Evolutionary conservation across 92 coral and sea anemone genomes (phyloP).

Genomic region (Hydrozoanthus gracilis): DNA sequence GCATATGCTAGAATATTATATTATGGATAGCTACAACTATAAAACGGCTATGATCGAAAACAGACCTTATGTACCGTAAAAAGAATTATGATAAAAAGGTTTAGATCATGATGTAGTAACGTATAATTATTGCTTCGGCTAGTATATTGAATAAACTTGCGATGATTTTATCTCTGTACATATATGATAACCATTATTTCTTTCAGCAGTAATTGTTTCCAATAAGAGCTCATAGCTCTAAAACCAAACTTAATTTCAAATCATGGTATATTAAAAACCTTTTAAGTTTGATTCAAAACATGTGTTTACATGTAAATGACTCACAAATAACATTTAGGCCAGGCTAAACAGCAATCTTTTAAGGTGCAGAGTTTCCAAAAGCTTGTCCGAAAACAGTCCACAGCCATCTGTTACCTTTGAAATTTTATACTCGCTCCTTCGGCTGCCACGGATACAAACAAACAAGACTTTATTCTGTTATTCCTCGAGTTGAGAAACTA

Average conservation of each 20-base stretch:
- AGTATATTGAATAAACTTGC: too few relatives aligned
- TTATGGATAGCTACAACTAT: too few relatives aligned
- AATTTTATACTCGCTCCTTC: background rate
- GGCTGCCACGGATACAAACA: background rate
- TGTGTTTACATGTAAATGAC: background rate
- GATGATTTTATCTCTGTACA: too few relatives aligned
- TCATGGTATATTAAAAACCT: background rate
- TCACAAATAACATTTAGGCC: background rate
- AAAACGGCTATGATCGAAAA: too few relatives aligned
- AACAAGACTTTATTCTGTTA: background rate
- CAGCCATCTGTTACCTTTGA: constrained; percentile 5
- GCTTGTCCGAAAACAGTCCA: constrained; percentile 5
- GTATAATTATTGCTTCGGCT: too few relatives aligned
- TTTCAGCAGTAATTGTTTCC: background rate
- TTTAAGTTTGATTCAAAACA: constrained; percentile 20
- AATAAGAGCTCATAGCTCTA: background rate
- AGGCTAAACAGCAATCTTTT: background rate
- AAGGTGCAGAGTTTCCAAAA: background rate
- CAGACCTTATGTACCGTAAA: too few relatives aligned
- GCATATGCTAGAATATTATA: too few relatives aligned
- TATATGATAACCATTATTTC: background rate
- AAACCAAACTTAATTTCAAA: background rate
- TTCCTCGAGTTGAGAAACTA: background rate
- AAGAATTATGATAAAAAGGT: too few relatives aligned
- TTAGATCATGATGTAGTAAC: too few relatives aligned